Base-by-base conservation (phyloP, 2,113 vertebrate genomes). In the Dicerorhinus sumatrensis region DNA sequence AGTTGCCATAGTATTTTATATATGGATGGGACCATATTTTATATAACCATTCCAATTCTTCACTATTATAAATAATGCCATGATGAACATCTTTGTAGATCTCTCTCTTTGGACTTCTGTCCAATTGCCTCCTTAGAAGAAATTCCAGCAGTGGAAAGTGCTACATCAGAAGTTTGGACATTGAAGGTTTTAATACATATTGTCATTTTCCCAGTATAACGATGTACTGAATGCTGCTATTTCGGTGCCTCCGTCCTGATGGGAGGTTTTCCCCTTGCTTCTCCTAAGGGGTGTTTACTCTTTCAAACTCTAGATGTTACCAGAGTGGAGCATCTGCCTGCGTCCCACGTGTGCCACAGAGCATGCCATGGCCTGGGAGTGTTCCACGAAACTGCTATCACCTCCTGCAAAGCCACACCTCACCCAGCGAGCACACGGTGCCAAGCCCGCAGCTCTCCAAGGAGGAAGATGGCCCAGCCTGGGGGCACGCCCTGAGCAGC, bases 281-380 rank as follows among this genome's bases (percentile, higher is more conserved):
- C 79, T 65, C 63, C 80, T 94, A 62, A 97, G 60, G 12, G 94
- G 11, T 1, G 17, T 73, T 39, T 29, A 5, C 70, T 82, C 73
- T 94, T 29, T 88, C 46, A 29, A 56, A 56, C 86, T 33, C 29
- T 76, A 97, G 97, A 89, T 95, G 82, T 89, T 8, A 48, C 46
- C 14, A 10, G 86, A 85, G 77, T 0, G 27, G 92, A 91, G 67
- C 56, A 6, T 77, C 94, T 33, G 56, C 62, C 81, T 76, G 63
- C 7, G 25, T 81, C 86, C 83, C 46, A 13, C 82, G 0, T 11
- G 86, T 48, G 36, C 76, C 39, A 8, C 56, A 18, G n/a, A 80
- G 46, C 29, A 39, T 97, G 97, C 93, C 91, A 73, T 76, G 91
- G 96, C 96, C 91, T 46, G 54, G 91, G 65, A 56, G 72, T 20